Percentiles rank a stretch among this genome's conserved stretches.
Evolutionary conservation across 1,140 invertebrate species (phyloP).

Genomic region (Paraescarpia echinospica): DNA sequence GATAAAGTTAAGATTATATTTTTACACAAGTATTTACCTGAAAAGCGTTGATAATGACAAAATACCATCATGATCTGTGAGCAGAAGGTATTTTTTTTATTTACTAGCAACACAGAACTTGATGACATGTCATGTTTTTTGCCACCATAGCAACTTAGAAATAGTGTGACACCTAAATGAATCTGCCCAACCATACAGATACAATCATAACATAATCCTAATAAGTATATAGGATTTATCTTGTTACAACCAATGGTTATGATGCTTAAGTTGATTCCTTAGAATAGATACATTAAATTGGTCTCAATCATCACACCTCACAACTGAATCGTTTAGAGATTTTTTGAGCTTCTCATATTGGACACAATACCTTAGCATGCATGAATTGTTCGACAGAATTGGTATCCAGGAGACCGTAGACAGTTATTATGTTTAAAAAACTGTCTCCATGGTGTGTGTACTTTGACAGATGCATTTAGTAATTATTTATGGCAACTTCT

Average conservation of each 20-base stretch:
- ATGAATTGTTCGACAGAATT: neutral
- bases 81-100: too few relatives aligned
- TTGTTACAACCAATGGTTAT: neutral
- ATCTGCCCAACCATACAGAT: too few relatives aligned
- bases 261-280: neutral
- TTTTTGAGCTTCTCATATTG: neutral
- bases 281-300: neutral
- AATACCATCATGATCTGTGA: too few relatives aligned
- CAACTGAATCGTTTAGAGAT: neutral
- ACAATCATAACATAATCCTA: neutral
- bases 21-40: too few relatives aligned
- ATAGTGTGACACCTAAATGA: too few relatives aligned
- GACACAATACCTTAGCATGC: neutral
- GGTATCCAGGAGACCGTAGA: neutral
- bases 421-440: neutral
- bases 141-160: too few relatives aligned
- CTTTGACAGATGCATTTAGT: conserved; percentile 5
- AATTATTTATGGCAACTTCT: neutral
- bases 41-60: too few relatives aligned
- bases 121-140: neutral
- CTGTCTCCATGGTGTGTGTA: neutral
- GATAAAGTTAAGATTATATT: too few relatives aligned
- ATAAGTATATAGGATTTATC: neutral
- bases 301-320: neutral
- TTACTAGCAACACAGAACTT: neutral